Base-by-base conservation (phyloP, 2,888 invertebrate species). In the Xanthorhoe designata region DNA sequence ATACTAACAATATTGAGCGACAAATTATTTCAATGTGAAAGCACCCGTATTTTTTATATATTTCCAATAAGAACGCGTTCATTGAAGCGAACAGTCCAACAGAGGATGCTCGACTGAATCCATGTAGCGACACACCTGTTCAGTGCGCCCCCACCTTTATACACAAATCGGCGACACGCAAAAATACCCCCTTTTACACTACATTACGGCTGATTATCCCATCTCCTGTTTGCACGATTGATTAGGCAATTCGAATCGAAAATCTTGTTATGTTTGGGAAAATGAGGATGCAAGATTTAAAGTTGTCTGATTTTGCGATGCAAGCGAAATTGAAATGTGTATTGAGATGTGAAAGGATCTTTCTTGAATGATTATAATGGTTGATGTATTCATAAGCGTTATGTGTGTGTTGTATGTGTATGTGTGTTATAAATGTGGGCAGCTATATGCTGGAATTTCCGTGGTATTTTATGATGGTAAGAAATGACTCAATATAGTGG, bases 81-180 rank as follows among this genome's bases (percentile, higher is more conserved):
- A 70, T 6, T 64, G 64, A 66, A 69, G 69, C 68, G 66, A 45
- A 29, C 55, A 38, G 63, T 70, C 71, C 70, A 55, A 66, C 69
- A 59, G 51, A 64, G 49, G 45, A 65, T 65, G 69, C 70, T 73
- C 63, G 57, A 19, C 38, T 74, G 70, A 57, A 24, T 65, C 38
- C 61, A 35, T 61, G 66, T 65, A 54, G 62, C 38, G 60, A 69
- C 66, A 72, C 73, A 72, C 70, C 73, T 73, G 72, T 45, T 66
- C 68, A 60, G 64, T 68, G 64, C 62, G 68, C 67, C 61, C 61
- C 15, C 61, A 66, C 47, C 62, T 68, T 61, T 57, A 61, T 15
- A 52, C 17, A 60, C 32, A 65, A 61, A 58, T 53, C 62, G 52
- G 18, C 19, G 53, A 51, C 64, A 64, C 49, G 58, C 64, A 53